Conservation (phyloP, 2,888 invertebrate genomes). For the Thymelicus lineola region DNA sequence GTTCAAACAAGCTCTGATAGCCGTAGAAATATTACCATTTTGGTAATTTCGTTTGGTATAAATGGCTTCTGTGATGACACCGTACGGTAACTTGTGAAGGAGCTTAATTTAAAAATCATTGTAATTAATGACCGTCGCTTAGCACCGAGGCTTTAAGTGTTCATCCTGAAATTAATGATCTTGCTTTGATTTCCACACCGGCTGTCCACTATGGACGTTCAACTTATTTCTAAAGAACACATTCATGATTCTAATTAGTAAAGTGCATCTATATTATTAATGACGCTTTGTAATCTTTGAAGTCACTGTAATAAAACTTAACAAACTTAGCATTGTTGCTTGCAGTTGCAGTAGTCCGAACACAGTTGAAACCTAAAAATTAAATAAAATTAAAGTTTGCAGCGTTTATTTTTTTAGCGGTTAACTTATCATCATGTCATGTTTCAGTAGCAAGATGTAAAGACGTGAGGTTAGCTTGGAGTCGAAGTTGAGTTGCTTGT, state of each 20-base stretch:
- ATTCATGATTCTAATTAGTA: background rate
- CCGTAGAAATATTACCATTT: constrained; percentile 13
- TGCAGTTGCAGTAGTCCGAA: no score
- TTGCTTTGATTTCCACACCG: constrained; percentile 8
- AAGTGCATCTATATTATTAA: background rate
- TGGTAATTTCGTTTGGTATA: background rate
- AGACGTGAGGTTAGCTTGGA: no score
- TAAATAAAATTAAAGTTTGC: no score
- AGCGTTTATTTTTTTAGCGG: no score
- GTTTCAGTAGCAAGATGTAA: no score
- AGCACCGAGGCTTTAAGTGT: background rate
- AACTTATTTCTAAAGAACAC: background rate
- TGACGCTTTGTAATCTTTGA: no score
- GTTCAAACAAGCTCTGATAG: background rate
- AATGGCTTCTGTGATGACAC: background rate
- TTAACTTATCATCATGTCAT: no score
- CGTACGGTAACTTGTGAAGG: constrained; percentile 18
- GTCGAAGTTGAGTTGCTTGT: no score
- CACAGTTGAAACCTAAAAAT: no score
- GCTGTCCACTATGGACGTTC: background rate
- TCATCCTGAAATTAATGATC: constrained; percentile 12
- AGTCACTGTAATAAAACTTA: no score
- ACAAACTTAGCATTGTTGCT: no score
- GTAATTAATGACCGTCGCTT: constrained; percentile 3
- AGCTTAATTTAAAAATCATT: constrained; percentile 14